Base-by-base conservation (phyloP, 2,797 vertebrate genomes). In the Setipinna tenuifilis region DNA sequence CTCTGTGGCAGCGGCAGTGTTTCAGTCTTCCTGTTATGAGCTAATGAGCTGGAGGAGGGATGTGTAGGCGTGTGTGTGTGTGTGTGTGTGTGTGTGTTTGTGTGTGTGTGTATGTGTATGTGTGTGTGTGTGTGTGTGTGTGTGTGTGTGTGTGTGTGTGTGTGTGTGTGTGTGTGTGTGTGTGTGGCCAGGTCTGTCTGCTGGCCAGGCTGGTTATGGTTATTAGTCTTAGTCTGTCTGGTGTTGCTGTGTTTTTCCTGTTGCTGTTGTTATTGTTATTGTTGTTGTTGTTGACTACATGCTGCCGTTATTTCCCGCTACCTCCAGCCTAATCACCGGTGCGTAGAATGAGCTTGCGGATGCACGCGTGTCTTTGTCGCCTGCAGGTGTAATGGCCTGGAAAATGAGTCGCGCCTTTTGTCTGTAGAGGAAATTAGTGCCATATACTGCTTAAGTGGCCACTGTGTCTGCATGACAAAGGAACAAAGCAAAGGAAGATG, bases 371-470 rank as follows among this genome's bases (percentile, higher is more conserved):
- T 91, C 92, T 92, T 90, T 92, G 86, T 85, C 21, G 84, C 91
- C 87, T 85, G 57, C 48, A 86, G 90, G 88, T 88, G 91, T 94
- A 95, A 94, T 94, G 93, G 92, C 75, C 91, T 93, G 93, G 94
- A 94, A 95, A 95, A 95, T 93, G 83, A 92, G 31, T 41, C 35
- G 17, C 17, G 92, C 86, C 87, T 23, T 88, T 87, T 87, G 91
- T 90, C 71, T 90, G 86, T 91, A 85, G 82, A 85, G 86, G 23
- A 91, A 93, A 94, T 94, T 93, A 93, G 90, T 81, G 88, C 85
- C 91, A 92, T 93, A 94, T 91, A 93, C 94, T 93, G 94, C 88
- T n/a, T 90, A 93, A 93, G 91, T 92, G 91, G 90, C 90, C 90
- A 12, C 46, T 83, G 88, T 83, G 87, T 87, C 78, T 19, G 71